These are phyloP conservation scores for Lithophane leautieri DNA, from an alignment of 2,888 invertebrate genomes.

Conservation along the genomic window DNA sequence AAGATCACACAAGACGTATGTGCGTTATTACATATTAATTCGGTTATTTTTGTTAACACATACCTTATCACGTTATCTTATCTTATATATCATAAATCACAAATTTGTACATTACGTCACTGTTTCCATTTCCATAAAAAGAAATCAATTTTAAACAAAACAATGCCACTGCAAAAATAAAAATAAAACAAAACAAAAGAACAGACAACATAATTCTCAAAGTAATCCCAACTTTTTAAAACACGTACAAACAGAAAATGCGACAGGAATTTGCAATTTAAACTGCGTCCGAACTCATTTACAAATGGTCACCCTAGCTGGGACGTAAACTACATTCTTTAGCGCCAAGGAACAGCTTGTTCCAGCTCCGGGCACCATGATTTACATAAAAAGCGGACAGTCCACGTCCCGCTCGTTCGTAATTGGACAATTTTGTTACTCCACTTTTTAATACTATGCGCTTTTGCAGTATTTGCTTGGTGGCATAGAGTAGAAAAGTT, in stretches of 20 bases:
- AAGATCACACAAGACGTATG: background rate
- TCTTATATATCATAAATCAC: too few species aligned
- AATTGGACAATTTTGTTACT: slow-evolving; percentile 64
- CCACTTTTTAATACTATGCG: slow-evolving; percentile 60
- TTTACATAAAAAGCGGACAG: slow-evolving; percentile 65
- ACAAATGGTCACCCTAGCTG: slow-evolving; percentile 60
- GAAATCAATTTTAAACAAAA: slow-evolving; percentile 9
- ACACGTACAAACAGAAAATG: slow-evolving; percentile 56
- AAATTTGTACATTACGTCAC: background rate
- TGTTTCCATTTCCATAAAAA: background rate
- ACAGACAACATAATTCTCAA: slow-evolving; percentile 36
- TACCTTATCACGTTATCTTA: too few species aligned
- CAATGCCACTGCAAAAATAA: background rate
- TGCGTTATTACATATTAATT: background rate
- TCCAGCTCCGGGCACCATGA: slow-evolving; percentile 53
- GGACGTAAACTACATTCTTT: slow-evolving; percentile 60
- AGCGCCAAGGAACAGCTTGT: slow-evolving; percentile 62
- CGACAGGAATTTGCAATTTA: slow-evolving; percentile 59
- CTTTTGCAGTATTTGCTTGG: slow-evolving; percentile 56
- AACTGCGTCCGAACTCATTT: slow-evolving; percentile 60
- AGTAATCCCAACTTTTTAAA: slow-evolving; percentile 54
- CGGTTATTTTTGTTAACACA: background rate
- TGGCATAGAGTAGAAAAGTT: background rate
- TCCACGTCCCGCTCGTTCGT: slow-evolving; percentile 55
- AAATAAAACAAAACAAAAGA: slow-evolving; percentile 6